Percentiles rank a stretch among this genome's conserved stretches.
Conservation (phyloP, 2,113 vertebrate genomes). For the Seriola aureovittata region DNA sequence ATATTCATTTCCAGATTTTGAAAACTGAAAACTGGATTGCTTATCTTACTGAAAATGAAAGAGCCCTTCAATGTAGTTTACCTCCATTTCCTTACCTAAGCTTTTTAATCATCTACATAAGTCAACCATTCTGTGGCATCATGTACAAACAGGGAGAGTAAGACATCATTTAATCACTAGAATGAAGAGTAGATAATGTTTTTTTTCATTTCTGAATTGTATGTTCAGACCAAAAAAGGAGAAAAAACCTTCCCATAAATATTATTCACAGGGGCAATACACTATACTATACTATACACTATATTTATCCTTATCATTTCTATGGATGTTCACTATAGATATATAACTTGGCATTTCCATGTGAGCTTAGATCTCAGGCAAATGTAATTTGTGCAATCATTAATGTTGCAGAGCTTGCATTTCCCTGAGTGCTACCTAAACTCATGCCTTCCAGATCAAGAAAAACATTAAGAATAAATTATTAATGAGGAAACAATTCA, state of each 20-base stretch:
- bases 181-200: not conserved
- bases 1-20: slow-evolving; percentile 56
- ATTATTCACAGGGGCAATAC: not conserved
- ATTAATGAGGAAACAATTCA: not conserved
- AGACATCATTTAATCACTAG: slow-evolving; percentile 17
- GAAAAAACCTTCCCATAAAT: not conserved
- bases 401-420: not conserved
- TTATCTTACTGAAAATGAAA: not conserved
- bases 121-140: slow-evolving; percentile 18
- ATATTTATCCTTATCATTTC: not conserved
- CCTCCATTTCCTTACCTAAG: slow-evolving; percentile 40
- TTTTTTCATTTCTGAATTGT: slow-evolving; percentile 10
- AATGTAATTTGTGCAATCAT: slow-evolving; percentile 4
- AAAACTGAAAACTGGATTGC: slow-evolving; percentile 37
- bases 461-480: not conserved
- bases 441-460: not conserved
- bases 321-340: not conserved
- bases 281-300: not conserved
- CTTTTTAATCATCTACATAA: slow-evolving; percentile 36
- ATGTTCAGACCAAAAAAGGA: not conserved
- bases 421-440: not conserved
- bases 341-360: not conserved
- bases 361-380: not conserved
- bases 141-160: slow-evolving; percentile 23
- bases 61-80: not conserved